Conservation (phyloP, 2,888 invertebrate genomes). For the Nesidiocoris tenuis region DNA sequence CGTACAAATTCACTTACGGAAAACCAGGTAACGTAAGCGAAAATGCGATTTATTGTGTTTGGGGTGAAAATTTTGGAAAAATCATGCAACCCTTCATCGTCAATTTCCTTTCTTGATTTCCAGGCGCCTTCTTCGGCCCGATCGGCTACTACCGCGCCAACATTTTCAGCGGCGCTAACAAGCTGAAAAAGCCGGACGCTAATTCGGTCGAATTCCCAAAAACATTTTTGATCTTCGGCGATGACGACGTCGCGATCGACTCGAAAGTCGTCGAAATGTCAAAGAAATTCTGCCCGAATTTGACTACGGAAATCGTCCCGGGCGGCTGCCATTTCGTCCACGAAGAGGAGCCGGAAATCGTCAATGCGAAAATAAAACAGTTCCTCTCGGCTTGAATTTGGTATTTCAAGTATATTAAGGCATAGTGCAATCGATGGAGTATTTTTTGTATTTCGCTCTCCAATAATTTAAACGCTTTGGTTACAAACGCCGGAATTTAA, state of each 20-base stretch:
- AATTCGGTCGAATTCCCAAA: conserved; percentile 6
- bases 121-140: conserved; percentile 60
- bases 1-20: conserved; percentile 62
- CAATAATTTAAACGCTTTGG: too few relatives aligned
- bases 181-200: not conserved
- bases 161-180: conserved; percentile 52
- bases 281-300: conserved; percentile 53
- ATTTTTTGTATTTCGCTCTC: too few relatives aligned
- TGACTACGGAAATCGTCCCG: conserved; percentile 57
- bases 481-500: too few relatives aligned
- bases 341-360: conserved; percentile 60
- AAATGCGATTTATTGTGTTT: too few relatives aligned
- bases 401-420: too few relatives aligned
- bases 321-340: conserved; percentile 60
- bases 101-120: not conserved
- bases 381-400: conserved; percentile 54
- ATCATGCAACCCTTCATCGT: too few relatives aligned
- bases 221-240: conserved; percentile 54
- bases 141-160: conserved; percentile 63
- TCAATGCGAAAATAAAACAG: conserved; percentile 59
- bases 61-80: too few relatives aligned
- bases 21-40: conserved; percentile 57
- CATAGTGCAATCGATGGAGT: too few relatives aligned
- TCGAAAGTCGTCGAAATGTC: conserved; percentile 46
- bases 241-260: conserved; percentile 56